phyloP scores from a whole-genome alignment of 2,797 vertebrate species.

The Acanthurus leucopareius region DNA sequence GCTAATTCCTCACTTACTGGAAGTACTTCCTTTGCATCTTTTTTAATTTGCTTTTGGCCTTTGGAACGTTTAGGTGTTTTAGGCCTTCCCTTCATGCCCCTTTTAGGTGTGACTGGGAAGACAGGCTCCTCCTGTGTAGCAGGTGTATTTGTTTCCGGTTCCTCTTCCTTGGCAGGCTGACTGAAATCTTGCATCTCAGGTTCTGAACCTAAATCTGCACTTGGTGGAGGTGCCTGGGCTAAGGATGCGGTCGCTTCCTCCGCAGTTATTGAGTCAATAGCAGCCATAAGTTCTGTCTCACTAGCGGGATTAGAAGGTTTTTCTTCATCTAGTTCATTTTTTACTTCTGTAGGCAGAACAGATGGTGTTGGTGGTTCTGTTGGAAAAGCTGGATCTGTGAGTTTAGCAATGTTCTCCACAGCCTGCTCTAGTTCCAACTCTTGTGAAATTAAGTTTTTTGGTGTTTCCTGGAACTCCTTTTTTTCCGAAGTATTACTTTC shows the following conservation, averaged over 20 bases:
- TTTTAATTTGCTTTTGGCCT: slow-evolving; percentile 86
- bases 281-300: slow-evolving; percentile 96
- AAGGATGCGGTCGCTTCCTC: slow-evolving; percentile 84
- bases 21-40: slow-evolving; percentile 84
- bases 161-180: slow-evolving; percentile 83
- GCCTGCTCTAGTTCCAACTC: slow-evolving; percentile 95
- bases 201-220: slow-evolving; percentile 82
- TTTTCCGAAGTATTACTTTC: slow-evolving; percentile 79
- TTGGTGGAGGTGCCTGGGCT: slow-evolving; percentile 82
- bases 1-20: slow-evolving; percentile 75
- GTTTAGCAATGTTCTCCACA: slow-evolving; percentile 95
- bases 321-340: slow-evolving; percentile 87
- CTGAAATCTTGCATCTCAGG: slow-evolving; percentile 73
- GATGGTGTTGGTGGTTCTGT: slow-evolving; percentile 76
- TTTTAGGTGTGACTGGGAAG: slow-evolving; percentile 83
- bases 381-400: slow-evolving; percentile 90
- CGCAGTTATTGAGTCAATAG: slow-evolving; percentile 96
- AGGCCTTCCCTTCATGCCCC: slow-evolving; percentile 86
- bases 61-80: slow-evolving; percentile 88
- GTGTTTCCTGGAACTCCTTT: slow-evolving; percentile 80
- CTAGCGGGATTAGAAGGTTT: slow-evolving; percentile 93
- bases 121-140: slow-evolving; percentile 75
- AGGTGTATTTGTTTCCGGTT: slow-evolving; percentile 76
- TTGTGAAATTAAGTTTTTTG: slow-evolving; percentile 86
- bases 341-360: slow-evolving; percentile 69